Conservation (phyloP, 2,797 vertebrate genomes). For the Gymnothorax javanicus region DNA sequence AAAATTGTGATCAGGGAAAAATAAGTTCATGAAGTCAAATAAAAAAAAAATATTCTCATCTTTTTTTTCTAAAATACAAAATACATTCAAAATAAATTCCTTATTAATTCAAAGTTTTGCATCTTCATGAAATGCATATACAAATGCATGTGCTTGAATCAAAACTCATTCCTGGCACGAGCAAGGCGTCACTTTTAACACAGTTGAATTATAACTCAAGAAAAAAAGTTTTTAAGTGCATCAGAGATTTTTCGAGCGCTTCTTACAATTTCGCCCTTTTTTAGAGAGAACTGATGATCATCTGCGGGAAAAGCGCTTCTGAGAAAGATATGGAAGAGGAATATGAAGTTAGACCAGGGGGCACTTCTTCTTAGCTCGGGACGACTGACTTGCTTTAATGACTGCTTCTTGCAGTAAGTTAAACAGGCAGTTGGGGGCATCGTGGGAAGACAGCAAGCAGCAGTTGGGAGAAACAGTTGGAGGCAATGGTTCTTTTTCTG, state of each 20-base stretch:
- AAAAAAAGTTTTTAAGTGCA: background rate
- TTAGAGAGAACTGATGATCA: background rate
- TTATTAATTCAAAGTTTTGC: background rate
- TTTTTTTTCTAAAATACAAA: background rate
- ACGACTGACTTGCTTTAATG: slow-evolving; percentile 48
- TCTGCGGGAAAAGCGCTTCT: background rate
- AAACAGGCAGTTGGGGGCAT: slow-evolving; percentile 54
- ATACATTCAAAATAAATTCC: background rate
- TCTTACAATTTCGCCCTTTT: background rate
- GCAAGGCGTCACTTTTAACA: background rate
- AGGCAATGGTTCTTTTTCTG: background rate
- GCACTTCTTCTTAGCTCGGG: slow-evolving; percentile 55
- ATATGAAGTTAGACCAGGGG: slow-evolving; percentile 51
- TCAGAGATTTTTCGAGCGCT: background rate
- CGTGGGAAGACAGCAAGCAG: slow-evolving; percentile 48
- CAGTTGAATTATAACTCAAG: background rate
- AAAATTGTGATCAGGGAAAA: background rate
- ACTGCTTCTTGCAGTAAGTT: slow-evolving; percentile 57
- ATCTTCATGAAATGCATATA: background rate
- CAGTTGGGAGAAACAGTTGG: slow-evolving; percentile 49
- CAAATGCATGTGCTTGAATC: background rate
- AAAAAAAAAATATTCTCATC: background rate
- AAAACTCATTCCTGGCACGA: background rate
- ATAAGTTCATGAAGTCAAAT: background rate
- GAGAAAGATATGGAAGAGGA: background rate